Evolutionary conservation across 2,797 vertebrate genomes (phyloP), one percentile per base, ranked within the genome.

Genomic region (Malacoraja senta): DNA sequence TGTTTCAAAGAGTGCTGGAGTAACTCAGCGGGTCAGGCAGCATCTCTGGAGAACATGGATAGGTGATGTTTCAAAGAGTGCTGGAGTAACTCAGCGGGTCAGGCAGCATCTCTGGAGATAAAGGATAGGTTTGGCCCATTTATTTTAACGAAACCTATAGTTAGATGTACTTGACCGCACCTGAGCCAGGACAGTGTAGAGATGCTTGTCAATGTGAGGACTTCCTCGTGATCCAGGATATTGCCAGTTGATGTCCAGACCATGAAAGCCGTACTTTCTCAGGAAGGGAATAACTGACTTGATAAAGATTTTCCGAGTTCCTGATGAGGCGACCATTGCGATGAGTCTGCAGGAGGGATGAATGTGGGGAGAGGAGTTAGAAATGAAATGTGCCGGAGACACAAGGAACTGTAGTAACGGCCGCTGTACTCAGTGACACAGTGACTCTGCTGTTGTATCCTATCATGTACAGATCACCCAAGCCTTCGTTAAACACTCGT

Each of bases 211-310:
- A 79, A 93, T 91, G 12, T 77, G 93, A 2, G 96, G 97, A 78
- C 97, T 98, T 93, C 97, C 97, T 94, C 96, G 95, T n/a, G 96
- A 90, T 58, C 96, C 97, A 35, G 97, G 97, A 92, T 98, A 97
- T 94, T 98, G 95, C 97, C 98, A 98, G 94, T 97, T 97, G 94
- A 98, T 96, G 94, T 98, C 97, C 86, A 98, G 96, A 79, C 97
- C 97, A 88, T 98, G 97, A 94, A 98, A 98, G 32, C 95, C 94
- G 92, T 97, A 95, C 71, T 94, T 95, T 94, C 97, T 97, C 94
- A 98, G 95, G 95, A 98, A 96, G 74, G 32, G 94, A 68, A 97
- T 96, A 0, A 96, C 94, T 0, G 97, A 98, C 90, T 94, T 95
- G 93, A 98, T 97, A 93, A 98, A 98, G 1, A 0, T 96, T 93